Percentiles rank a stretch among this genome's conserved stretches.
Evolutionary conservation across 53 echinoderm and acorn worm species (phyloP).

Genomic region (Mesocentrotus franciscanus): DNA sequence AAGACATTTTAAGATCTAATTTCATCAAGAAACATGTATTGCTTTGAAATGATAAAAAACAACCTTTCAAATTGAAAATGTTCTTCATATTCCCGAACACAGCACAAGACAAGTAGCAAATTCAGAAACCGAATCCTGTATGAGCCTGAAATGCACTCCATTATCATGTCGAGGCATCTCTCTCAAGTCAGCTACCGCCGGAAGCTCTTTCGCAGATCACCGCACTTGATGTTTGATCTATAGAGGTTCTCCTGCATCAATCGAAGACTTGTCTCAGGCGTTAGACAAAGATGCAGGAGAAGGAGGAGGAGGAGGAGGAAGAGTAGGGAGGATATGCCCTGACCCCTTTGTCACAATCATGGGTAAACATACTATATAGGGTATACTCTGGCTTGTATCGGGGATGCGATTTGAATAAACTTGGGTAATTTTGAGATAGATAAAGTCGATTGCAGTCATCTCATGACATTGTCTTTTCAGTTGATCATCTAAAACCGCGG

Average conservation of each 20-base stretch:
- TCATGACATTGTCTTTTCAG: too few relatives aligned
- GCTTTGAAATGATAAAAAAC: too few relatives aligned
- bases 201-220: conserved; percentile 53
- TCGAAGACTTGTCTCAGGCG: conserved; percentile 52
- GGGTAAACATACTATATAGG: neutral
- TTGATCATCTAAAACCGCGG: too few relatives aligned
- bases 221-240: conserved; percentile 55
- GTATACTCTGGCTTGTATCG: neutral
- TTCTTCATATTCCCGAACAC: neutral
- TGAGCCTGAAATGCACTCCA: conserved; percentile 5
- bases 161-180: conserved; percentile 32
- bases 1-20: too few relatives aligned
- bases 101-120: conserved; percentile 17
- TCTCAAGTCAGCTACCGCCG: conserved; percentile 50
- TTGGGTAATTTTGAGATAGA: neutral
- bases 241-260: conserved; percentile 19
- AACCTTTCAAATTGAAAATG: neutral
- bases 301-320: neutral
- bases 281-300: neutral
- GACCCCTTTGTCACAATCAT: neutral
- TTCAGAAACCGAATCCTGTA: neutral
- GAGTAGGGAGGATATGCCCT: neutral
- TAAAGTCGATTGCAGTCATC: too few relatives aligned
- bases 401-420: neutral
- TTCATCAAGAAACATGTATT: too few relatives aligned